Evolutionary conservation across 2,888 invertebrate genomes (phyloP), one percentile per base, ranked within the genome.

Genomic region (Halictus ligatus): DNA sequence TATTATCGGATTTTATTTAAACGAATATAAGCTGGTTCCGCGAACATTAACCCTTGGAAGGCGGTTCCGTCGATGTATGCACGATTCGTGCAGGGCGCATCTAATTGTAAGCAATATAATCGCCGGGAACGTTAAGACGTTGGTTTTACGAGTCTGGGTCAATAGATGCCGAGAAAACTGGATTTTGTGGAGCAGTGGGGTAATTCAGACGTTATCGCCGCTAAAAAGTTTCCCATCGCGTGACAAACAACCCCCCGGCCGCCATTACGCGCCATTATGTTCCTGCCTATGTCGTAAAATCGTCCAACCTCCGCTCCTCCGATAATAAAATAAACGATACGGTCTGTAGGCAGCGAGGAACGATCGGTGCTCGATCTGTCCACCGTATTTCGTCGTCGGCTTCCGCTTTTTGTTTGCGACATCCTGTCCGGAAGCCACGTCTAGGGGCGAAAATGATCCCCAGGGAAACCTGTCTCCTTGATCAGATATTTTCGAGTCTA

Each of bases 171-270:
- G 18, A 12, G 67, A 21, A 35, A 67, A 67, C 67, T 21, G 67
- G 67, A 67, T 67, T 67, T 67, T 67, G 35, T 13, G 46, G 50
- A 18, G n/a, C 25, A 58, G 12, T 71, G 21, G 35, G 35, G 40
- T n/a, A 21, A 18, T 67, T 67, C 35, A 21, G 67, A 67, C 67
- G 67, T 67, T 67, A 67, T 67, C 35, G 54, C 46, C 29, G 35
- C 54, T 71, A n/a, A 54, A 71, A 80, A 76, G 21, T 54, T 71
- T 71, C 43, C n/a, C 54, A 18, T 48, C 74, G 67, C 67, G 67
- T 67, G 67, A 67, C 67, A 67, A 67, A 67, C 21, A 67, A 67
- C 67, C 25, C 58, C 21, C 50, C 54, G 43, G 50, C 40, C 54
- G 67, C 67, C 67, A 67, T 67, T 67, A 67, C 35, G 67, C 8